These are phyloP conservation scores for Pachypeltis micranthus DNA, from an alignment of 1,140 invertebrate genomes.

Conservation along the genomic window DNA sequence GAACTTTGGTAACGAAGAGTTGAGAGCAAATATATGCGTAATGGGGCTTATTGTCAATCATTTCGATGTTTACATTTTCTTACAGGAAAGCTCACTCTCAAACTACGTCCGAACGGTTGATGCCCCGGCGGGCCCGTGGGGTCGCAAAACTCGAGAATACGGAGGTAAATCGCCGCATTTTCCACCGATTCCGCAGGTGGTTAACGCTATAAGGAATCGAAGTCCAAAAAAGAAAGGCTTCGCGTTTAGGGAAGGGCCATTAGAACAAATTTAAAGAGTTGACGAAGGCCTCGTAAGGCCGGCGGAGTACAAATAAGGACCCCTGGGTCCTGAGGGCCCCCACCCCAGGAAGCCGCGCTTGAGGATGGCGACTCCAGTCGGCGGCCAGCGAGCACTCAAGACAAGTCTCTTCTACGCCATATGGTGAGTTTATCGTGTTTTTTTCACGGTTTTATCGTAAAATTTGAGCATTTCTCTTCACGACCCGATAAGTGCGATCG, in stretches of 20 bases:
- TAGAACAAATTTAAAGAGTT: neutral
- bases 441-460: neutral
- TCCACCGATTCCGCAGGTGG: too few relatives aligned
- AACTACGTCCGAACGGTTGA: too few relatives aligned
- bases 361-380: neutral
- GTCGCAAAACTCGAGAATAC: too few relatives aligned
- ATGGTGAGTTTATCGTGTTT: neutral
- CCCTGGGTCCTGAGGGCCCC: neutral
- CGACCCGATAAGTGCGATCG: neutral
- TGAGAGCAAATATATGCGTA: too few relatives aligned
- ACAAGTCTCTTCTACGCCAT: neutral
- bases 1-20: too few relatives aligned
- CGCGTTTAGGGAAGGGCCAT: neutral
- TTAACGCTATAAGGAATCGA: too few relatives aligned
- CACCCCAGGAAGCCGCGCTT: neutral
- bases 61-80: too few relatives aligned
- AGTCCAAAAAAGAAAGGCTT: too few relatives aligned
- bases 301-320: slow-evolving; percentile 5
- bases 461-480: neutral
- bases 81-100: too few relatives aligned
- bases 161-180: too few relatives aligned
- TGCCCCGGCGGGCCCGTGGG: too few relatives aligned
- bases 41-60: too few relatives aligned
- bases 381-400: neutral
- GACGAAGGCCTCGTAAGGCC: neutral